These are phyloP conservation scores for Orbicella faveolata DNA, from an alignment of 64 coral and sea anemone species.

Conservation along the genomic window DNA sequence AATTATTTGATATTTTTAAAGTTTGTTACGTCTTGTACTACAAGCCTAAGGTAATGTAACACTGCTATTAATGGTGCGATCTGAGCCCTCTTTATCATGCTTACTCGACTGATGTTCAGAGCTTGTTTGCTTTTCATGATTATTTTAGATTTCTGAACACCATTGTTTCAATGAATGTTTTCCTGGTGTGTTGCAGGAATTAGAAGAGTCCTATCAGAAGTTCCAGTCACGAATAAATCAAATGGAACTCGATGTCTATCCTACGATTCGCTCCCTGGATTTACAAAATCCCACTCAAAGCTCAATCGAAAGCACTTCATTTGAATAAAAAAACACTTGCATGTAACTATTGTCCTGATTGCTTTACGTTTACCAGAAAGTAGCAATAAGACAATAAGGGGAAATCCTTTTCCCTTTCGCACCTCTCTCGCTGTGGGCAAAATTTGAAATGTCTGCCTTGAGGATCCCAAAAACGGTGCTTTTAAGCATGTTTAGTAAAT, in stretches of 20 bases:
- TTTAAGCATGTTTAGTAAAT: too few species aligned
- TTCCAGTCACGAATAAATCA: slow-evolving; percentile 29
- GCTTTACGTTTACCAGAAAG: too few species aligned
- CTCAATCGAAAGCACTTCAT: background rate
- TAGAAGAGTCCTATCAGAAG: slow-evolving; percentile 41
- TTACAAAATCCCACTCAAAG: background rate
- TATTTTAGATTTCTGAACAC: background rate
- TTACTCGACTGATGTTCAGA: background rate
- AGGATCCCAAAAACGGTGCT: too few species aligned
- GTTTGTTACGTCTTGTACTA: background rate
- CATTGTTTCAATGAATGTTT: background rate
- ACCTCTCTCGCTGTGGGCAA: too few species aligned
- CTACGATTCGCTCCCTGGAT: background rate
- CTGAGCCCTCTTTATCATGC: too few species aligned
- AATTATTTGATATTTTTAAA: too few species aligned
- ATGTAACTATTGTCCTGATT: too few species aligned
- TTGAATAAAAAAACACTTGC: background rate
- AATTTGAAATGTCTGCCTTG: too few species aligned
- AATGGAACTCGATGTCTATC: slow-evolving; percentile 34
- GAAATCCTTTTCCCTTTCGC: too few species aligned
- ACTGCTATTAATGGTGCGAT: too few species aligned
- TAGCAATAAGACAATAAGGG: too few species aligned
- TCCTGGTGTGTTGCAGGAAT: slow-evolving; percentile 3
- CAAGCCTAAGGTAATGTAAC: too few species aligned
- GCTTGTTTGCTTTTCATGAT: background rate